These are phyloP conservation scores for Metopolophium dirhodum DNA, from an alignment of 1,140 invertebrate genomes.

Conservation along the genomic window DNA sequence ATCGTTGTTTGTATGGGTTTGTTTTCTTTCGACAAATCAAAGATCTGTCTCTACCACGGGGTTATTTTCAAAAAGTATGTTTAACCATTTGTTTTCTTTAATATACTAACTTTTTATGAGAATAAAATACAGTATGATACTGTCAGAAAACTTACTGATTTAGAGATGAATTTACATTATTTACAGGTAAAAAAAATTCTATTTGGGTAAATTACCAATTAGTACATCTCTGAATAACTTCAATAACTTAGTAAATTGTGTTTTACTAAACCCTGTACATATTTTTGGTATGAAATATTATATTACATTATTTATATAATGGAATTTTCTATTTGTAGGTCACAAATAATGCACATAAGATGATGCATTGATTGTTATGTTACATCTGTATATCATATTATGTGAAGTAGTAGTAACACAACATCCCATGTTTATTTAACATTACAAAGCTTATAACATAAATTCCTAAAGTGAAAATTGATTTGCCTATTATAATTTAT, in stretches of 20 bases:
- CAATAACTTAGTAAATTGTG: background rate
- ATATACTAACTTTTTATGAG: background rate
- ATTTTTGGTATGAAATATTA: background rate
- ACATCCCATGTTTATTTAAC: background rate
- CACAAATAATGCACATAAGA: background rate
- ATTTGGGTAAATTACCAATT: background rate
- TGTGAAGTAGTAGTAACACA: background rate
- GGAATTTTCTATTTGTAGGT: background rate
- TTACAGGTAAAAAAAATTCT: background rate
- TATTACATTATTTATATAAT: background rate
- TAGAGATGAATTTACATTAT: background rate
- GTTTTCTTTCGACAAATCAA: conserved; percentile 99
- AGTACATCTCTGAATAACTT: background rate
- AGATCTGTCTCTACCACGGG: conserved; percentile 88
- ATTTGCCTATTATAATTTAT: background rate
- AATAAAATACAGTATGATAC: background rate
- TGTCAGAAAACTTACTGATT: background rate
- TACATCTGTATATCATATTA: background rate
- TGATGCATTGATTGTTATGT: background rate
- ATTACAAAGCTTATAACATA: background rate
- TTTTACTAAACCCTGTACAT: background rate
- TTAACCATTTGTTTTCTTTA: background rate
- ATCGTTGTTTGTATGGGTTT: conserved; percentile 90
- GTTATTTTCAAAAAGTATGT: conserved; percentile 96
- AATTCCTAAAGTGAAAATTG: background rate